Evolutionary conservation across 2,797 vertebrate genomes (phyloP).

Genomic region (Rhadinocentrus ornatus): DNA sequence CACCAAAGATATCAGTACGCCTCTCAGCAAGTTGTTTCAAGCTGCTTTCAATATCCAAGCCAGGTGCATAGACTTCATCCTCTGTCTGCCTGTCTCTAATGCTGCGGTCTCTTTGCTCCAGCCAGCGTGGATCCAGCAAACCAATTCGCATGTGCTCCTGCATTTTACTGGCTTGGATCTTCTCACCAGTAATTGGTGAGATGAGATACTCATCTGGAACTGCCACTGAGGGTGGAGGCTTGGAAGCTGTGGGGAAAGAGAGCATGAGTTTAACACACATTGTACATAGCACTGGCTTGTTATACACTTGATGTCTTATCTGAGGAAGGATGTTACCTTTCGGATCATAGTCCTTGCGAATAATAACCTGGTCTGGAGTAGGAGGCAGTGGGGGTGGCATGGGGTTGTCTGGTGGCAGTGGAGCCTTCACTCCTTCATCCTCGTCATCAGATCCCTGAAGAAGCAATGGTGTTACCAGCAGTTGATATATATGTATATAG

Average conservation of each 20-base stretch:
- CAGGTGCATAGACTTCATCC: conserved; percentile 98
- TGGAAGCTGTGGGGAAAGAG: conserved; percentile 84
- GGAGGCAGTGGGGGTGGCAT: conserved; percentile 98
- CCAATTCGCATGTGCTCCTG: conserved; percentile 99
- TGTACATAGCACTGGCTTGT: not conserved
- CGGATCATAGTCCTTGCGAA: conserved; percentile 97
- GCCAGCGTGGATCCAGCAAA: conserved; percentile 96
- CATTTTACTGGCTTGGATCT: conserved; percentile 98
- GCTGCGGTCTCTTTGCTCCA: conserved; percentile 95
- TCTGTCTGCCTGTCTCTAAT: conserved; percentile 96
- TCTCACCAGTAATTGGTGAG: conserved; percentile 98
- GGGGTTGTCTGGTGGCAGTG: conserved; percentile 93
- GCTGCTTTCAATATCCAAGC: conserved; percentile 98
- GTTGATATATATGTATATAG: not conserved
- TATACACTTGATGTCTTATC: not conserved
- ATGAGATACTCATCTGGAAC: conserved; percentile 94
- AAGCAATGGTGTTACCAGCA: conserved; percentile 15
- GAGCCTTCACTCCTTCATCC: conserved; percentile 92
- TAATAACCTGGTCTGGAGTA: conserved; percentile 98
- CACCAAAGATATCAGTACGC: conserved; percentile 99
- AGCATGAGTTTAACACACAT: conserved; percentile 14
- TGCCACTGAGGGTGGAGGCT: conserved; percentile 81
- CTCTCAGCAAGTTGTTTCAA: conserved; percentile 98
- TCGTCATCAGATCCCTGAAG: conserved; percentile 96
- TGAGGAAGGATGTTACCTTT: conserved; percentile 85